Conservation (phyloP, 2,113 vertebrate species). For the Microtus montanus region DNA sequence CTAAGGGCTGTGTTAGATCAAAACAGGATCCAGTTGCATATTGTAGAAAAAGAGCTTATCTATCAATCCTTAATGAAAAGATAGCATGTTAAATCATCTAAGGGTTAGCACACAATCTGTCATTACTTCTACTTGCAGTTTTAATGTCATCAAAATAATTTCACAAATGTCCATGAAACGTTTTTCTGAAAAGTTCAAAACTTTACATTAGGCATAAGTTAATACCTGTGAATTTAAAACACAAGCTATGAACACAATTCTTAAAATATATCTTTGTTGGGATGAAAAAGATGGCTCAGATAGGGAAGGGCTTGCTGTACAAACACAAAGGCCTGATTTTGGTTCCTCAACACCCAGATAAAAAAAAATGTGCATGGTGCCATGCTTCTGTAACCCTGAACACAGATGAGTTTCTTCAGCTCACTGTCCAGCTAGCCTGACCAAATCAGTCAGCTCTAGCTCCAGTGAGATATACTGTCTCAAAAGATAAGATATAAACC, state of each 20-base stretch:
- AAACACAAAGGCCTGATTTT: background rate
- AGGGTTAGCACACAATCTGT: background rate
- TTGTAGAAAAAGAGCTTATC: background rate
- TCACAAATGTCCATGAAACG: background rate
- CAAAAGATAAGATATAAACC: background rate
- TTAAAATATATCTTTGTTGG: background rate
- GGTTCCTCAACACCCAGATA: no score
- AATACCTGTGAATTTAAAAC: background rate
- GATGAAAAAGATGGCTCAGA: no score
- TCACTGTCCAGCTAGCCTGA: background rate
- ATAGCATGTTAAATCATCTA: background rate
- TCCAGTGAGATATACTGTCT: background rate
- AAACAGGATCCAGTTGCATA: background rate
- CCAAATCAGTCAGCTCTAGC: background rate
- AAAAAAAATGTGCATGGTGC: background rate
- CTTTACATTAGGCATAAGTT: background rate
- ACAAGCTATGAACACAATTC: background rate
- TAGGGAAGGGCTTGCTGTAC: no score
- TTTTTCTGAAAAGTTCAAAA: background rate
- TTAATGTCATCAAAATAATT: conserved; percentile 1
- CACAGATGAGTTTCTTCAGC: background rate
- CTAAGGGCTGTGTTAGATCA: background rate
- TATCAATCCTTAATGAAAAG: background rate
- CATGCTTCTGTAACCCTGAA: background rate
- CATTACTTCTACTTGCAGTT: conserved; percentile 32